phyloP scores from a whole-genome alignment of 2,888 invertebrate species.

The Rhagium mordax region DNA sequence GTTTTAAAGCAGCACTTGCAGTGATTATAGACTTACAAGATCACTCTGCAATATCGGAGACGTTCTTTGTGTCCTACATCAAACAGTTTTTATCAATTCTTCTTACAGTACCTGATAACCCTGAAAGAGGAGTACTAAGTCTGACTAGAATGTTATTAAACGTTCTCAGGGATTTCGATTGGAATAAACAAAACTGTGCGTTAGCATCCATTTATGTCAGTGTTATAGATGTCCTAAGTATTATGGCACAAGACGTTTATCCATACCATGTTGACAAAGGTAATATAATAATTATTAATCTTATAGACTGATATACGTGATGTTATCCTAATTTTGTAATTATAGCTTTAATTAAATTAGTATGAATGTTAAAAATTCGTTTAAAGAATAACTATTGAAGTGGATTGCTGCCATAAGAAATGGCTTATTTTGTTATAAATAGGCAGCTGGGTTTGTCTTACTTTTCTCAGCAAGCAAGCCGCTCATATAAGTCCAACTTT shows the following conservation, averaged over 20 bases:
- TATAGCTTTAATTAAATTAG: too few species aligned
- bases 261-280: constrained; percentile 90
- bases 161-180: constrained; percentile 82
- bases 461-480: too few species aligned
- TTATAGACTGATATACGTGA: too few species aligned
- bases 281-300: too few species aligned
- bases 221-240: constrained; percentile 84
- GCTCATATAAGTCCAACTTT: too few species aligned
- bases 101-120: constrained; percentile 90
- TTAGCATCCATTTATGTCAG: constrained; percentile 82
- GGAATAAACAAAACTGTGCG: constrained; percentile 78
- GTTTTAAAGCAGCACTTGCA: constrained; percentile 90
- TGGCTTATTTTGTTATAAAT: too few species aligned
- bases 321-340: too few species aligned
- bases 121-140: constrained; percentile 89
- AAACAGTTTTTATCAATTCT: constrained; percentile 88
- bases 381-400: too few species aligned
- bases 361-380: too few species aligned
- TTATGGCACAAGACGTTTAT: constrained; percentile 86
- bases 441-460: too few species aligned
- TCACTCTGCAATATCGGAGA: constrained; percentile 81
- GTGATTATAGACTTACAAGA: constrained; percentile 87
- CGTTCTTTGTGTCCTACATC: constrained; percentile 79
- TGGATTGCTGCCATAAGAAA: too few species aligned
- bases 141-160: constrained; percentile 86